These are phyloP conservation scores for Adelphocoris suturalis DNA, from an alignment of 2,888 invertebrate genomes.

Conservation along the genomic window DNA sequence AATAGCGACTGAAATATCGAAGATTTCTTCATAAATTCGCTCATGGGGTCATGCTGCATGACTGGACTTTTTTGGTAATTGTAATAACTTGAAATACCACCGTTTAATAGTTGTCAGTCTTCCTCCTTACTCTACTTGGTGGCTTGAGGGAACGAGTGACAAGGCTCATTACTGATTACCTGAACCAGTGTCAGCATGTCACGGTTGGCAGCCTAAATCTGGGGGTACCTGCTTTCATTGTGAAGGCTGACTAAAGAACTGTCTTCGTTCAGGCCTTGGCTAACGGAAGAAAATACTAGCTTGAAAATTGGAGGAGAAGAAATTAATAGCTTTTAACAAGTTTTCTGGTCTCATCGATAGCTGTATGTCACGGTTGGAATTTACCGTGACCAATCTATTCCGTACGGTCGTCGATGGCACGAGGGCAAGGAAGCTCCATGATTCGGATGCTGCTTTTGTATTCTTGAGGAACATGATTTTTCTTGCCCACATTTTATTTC, in stretches of 20 bases:
- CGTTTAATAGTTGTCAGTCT: not conserved
- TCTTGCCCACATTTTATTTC: too few species aligned
- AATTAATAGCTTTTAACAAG: not conserved
- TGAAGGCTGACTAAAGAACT: not conserved
- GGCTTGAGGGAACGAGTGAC: not conserved
- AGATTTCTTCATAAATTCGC: too few species aligned
- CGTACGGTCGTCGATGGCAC: not conserved
- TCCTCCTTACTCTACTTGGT: not conserved
- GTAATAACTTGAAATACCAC: too few species aligned
- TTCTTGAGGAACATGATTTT: not conserved
- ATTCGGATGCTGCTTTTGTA: not conserved
- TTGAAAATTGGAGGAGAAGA: not conserved
- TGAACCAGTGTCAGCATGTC: not conserved
- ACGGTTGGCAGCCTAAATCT: not conserved
- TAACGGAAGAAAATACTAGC: not conserved
- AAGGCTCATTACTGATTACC: not conserved
- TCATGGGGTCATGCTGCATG: too few species aligned
- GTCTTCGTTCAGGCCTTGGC: not conserved
- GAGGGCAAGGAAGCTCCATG: not conserved
- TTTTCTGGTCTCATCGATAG: slow-evolving; percentile 14
- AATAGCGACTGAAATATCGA: too few species aligned
- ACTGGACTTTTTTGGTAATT: too few species aligned
- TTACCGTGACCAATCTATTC: not conserved
- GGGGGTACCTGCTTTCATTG: not conserved
- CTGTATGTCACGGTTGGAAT: not conserved